Evolutionary conservation across 2,113 vertebrate species (phyloP), one percentile per base, ranked within the genome.

Genomic region (Cochlearius cochlearius): DNA sequence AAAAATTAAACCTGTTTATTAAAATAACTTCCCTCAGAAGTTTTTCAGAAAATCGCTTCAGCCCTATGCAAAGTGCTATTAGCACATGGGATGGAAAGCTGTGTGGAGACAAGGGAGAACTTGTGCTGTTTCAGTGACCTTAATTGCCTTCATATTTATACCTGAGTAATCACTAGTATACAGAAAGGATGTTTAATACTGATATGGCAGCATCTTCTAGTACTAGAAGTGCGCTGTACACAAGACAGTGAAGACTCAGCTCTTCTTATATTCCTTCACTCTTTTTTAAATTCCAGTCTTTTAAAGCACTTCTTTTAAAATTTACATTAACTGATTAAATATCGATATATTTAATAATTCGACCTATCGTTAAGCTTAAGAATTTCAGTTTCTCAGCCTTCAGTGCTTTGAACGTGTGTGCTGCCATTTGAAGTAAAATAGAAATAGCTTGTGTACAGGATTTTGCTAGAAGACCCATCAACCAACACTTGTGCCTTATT

Each of bases 1-100:
- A 91, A 92, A 94, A 91, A 80, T 86, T 27, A 90, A 79, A 69
- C 27, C 68, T 85, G 30, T 72, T 92, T 76, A 90, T 94, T 95
- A 87, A 89, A 96, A 92, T 81, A 34, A 71, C 15, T 89, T 74
- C 43, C 64, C 56, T 95, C 49, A 82, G 73, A 93, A 91, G 34
- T 84, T 85, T 91, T 63, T 69, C 34, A 90, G 56, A 32, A 82
- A 89, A 47, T 27, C 23, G 25, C 85, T 56, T 92, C 34, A 52
- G 49, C 39, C 34, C 49, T 89, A 60, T 85, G 69, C 69, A 94
- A 95, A 95, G 50, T 4, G 6, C 32, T 75, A 3, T 50, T 58
- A 84, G 38, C 25, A 71, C 59, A 71, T 0, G 22, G 80, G 52
- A 74, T n/a, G 56, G 77, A 94, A 88, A 83, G 58, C 50, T 94